phyloP scores from a whole-genome alignment of 2,113 vertebrate species.

The Gnathonemus longibarbis region DNA sequence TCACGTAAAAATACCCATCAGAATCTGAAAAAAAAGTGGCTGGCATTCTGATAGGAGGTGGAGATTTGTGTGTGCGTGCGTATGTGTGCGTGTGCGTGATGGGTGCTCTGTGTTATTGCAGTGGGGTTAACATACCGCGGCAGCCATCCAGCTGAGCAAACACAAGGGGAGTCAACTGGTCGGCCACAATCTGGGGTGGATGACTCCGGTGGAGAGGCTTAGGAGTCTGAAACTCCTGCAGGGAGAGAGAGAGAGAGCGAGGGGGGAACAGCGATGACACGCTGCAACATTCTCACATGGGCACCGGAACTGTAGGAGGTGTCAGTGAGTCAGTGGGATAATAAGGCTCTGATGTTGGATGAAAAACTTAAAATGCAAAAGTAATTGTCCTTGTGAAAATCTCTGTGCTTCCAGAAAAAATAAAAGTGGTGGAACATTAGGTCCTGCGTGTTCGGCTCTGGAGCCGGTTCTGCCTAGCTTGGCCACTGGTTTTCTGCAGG shows the following conservation, averaged over 20 bases:
- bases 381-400: neutral
- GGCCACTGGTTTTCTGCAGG: neutral
- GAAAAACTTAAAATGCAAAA: neutral
- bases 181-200: conserved; percentile 30
- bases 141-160: conserved; percentile 59
- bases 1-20: neutral
- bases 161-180: conserved; percentile 37
- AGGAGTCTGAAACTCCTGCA: neutral
- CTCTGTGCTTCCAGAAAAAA: neutral
- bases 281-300: neutral
- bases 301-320: neutral
- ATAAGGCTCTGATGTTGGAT: neutral
- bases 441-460: neutral
- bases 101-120: conserved; percentile 49
- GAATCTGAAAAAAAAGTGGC: neutral
- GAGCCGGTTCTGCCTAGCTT: neutral
- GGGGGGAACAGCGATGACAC: neutral
- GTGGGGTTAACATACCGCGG: conserved; percentile 48
- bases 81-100: conserved; percentile 13
- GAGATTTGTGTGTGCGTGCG: conserved; percentile 17
- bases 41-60: neutral
- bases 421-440: neutral
- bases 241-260: neutral
- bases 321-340: neutral
- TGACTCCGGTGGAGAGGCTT: conserved; percentile 24